A percentile compares a stretch with the other conserved stretches of the same genome.
phyloP scores from a whole-genome alignment of 2,888 invertebrate species.

The Protonemura montana region DNA sequence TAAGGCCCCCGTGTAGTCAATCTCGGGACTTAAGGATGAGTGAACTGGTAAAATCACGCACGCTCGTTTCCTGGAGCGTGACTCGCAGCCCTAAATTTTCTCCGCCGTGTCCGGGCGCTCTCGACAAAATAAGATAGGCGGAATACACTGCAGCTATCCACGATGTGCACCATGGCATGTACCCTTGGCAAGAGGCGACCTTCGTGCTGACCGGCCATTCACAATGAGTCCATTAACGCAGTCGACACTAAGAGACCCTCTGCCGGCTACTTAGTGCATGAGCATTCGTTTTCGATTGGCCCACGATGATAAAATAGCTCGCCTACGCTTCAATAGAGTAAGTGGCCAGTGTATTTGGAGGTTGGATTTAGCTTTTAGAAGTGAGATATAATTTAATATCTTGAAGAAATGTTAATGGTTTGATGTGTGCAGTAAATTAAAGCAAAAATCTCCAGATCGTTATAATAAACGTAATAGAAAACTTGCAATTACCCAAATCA shows the following conservation, averaged over 20 bases:
- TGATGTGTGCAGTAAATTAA: background rate
- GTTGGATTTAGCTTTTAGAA: background rate
- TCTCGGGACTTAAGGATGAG: constrained; percentile 34
- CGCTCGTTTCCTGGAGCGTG: constrained; percentile 1
- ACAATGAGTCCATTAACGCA: constrained; percentile 9
- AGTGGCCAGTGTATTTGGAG: background rate
- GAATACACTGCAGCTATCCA: background rate
- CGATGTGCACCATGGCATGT: background rate
- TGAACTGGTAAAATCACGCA: constrained; percentile 26
- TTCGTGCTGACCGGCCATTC: constrained; percentile 20
- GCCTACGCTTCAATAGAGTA: background rate
- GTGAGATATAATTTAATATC: no score
- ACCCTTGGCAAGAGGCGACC: background rate
- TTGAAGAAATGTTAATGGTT: background rate
- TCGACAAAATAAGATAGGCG: background rate
- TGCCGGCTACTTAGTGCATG: background rate
- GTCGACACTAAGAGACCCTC: constrained; percentile 1
- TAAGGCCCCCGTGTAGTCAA: constrained; percentile 17
- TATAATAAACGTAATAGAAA: no score
- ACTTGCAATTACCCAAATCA: no score
- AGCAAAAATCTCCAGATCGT: no score
- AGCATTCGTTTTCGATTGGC: background rate
- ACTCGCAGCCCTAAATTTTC: background rate
- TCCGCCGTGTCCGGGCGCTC: background rate
- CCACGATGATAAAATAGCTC: background rate